phyloP scores from a whole-genome alignment of 2,888 invertebrate species.

The Oeneis ivallda region DNA sequence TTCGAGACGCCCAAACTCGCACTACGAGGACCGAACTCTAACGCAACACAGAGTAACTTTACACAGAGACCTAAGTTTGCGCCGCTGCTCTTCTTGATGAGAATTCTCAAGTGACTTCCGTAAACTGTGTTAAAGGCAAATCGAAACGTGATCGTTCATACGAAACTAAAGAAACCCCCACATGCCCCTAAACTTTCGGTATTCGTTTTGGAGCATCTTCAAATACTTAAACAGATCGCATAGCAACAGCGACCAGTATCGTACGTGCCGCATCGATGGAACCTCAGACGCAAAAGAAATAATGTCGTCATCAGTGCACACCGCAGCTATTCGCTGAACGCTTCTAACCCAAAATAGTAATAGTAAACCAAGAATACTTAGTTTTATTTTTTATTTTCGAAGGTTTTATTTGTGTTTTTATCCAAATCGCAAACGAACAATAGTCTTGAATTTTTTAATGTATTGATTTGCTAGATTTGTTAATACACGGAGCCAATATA shows the following conservation, averaged over 20 bases:
- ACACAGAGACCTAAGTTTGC: conserved; percentile 22
- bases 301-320: too few species aligned
- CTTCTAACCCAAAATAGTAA: too few species aligned
- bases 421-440: too few species aligned
- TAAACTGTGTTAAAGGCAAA: conserved; percentile 31
- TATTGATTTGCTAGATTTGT: too few species aligned
- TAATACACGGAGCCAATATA: too few species aligned
- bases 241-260: background rate
- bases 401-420: too few species aligned
- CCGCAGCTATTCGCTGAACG: too few species aligned
- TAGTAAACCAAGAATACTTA: too few species aligned
- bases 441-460: too few species aligned
- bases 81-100: conserved; percentile 26
- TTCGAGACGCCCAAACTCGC: background rate
- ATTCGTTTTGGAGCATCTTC: conserved; percentile 46
- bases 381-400: too few species aligned
- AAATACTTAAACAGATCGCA: conserved; percentile 33
- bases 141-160: conserved; percentile 14
- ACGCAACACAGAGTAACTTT: conserved; percentile 28
- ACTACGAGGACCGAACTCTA: background rate
- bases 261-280: background rate
- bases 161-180: background rate
- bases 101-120: conserved; percentile 31
- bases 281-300: too few species aligned
- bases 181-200: conserved; percentile 20